phyloP scores from a whole-genome alignment of 92 coral and sea anemone genomes.

The Diadumene lineata region DNA sequence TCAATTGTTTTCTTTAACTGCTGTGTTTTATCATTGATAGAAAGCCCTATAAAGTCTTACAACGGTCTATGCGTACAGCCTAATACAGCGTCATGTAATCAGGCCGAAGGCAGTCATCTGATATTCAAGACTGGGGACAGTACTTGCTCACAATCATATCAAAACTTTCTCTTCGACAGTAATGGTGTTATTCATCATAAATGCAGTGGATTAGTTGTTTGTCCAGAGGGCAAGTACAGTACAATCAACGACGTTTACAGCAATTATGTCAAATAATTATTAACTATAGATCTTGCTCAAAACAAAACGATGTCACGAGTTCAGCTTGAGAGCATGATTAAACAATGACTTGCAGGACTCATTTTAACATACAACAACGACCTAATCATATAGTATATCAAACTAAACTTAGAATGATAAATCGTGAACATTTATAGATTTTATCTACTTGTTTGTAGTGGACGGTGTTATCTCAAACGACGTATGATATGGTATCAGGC shows the following conservation, averaged over 20 bases:
- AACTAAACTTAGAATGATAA: no score
- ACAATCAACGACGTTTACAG: background rate
- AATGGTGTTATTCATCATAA: slow-evolving; percentile 23
- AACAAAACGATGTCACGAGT: no score
- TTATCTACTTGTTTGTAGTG: no score
- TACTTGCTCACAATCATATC: slow-evolving; percentile 1
- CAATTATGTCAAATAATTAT: no score
- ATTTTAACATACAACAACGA: no score
- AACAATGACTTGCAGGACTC: no score
- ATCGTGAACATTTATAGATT: no score
- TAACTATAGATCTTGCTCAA: no score
- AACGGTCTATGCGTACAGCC: slow-evolving; percentile 32
- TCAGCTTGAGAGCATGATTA: no score
- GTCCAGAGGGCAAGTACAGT: slow-evolving; percentile 16
- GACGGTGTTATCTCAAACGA: no score
- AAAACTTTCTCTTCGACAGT: slow-evolving; percentile 18
- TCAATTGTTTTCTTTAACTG: background rate
- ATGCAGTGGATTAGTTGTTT: slow-evolving; percentile 20
- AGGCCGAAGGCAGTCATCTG: slow-evolving; percentile 11
- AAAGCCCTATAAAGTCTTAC: slow-evolving; percentile 17
- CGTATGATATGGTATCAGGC: no score
- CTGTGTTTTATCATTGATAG: background rate
- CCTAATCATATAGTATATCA: no score
- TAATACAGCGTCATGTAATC: slow-evolving; percentile 14
- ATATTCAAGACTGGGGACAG: background rate